Base-by-base conservation (phyloP, 2,797 vertebrate genomes). In the Chelmon rostratus region DNA sequence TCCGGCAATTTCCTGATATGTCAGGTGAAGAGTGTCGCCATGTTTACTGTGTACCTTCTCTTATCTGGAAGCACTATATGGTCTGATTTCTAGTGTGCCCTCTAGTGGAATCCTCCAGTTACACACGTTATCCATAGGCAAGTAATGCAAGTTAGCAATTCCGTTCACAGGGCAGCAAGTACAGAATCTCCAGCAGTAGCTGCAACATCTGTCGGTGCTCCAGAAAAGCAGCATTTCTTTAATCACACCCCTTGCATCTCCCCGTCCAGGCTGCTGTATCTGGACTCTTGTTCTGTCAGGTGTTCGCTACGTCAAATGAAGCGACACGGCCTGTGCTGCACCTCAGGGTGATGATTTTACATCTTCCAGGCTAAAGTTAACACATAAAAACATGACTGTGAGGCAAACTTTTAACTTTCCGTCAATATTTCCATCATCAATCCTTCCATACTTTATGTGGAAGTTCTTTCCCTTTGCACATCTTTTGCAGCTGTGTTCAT, bases 371-470 rank as follows among this genome's bases (percentile, higher is more conserved):
- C 13, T 46, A 38, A 42, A 65, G 47, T 35, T 15, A 21, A 28
- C 6, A 9, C 13, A 11, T 21, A 13, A 46, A 46, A 56, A 56
- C 25, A 8, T 31, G 6, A 33, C 44, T 15, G 7, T 46, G 9
- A 16, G 7, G 18, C 59, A 50, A 67, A 68, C 3, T 40, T 68
- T 31, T 64, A n/a, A 46, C 46, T 49, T 64, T 52, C 7, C 56
- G 31, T 54, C 42, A 50, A 50, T 42, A 16, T 13, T 2, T 19
- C 59, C 38, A 1, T 54, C 18, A 50, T 23, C 47, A 16, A 6
- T 38, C 28, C 42, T 57, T n/a, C 31, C 25, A 21, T 7, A 52
- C 33, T 38, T 21, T 3, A 5, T 21, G 40, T 16, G 1, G 21
- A 72, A 35, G 33, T 31, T 72, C 10, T 47, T 63, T 61, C n/a